These are phyloP conservation scores for Calcarius ornatus DNA, from an alignment of 2,113 vertebrate species.

Conservation along the genomic window DNA sequence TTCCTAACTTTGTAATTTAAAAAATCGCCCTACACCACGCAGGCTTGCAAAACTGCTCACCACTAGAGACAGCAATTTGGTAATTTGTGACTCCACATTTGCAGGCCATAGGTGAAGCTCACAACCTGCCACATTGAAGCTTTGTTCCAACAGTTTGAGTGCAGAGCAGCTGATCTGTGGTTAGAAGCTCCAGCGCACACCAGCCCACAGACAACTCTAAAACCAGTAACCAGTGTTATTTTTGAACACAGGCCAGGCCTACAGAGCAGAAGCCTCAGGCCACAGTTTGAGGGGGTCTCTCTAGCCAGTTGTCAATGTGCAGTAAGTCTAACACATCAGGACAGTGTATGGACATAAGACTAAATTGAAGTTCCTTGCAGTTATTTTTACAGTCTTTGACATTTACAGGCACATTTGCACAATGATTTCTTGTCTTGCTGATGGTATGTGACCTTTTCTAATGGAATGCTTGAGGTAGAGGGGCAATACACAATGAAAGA, in stretches of 20 bases:
- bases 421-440: background rate
- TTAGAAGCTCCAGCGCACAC: background rate
- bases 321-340: background rate
- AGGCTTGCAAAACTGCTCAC: background rate
- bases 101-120: background rate
- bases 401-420: background rate
- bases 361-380: background rate
- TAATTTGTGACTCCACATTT: background rate
- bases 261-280: background rate
- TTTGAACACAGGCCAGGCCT: background rate
- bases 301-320: background rate
- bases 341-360: background rate
- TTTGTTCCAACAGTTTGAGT: background rate
- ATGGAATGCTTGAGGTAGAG: background rate
- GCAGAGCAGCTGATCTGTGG: background rate
- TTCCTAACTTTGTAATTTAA: background rate
- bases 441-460: background rate
- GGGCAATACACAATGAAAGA: background rate
- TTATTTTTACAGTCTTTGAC: background rate
- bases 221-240: background rate
- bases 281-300: background rate
- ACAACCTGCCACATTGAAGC: background rate
- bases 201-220: background rate
- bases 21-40: background rate
- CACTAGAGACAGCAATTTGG: background rate